These are phyloP conservation scores for Eupithecia subfuscata DNA, from an alignment of 2,888 invertebrate genomes.

Conservation along the genomic window DNA sequence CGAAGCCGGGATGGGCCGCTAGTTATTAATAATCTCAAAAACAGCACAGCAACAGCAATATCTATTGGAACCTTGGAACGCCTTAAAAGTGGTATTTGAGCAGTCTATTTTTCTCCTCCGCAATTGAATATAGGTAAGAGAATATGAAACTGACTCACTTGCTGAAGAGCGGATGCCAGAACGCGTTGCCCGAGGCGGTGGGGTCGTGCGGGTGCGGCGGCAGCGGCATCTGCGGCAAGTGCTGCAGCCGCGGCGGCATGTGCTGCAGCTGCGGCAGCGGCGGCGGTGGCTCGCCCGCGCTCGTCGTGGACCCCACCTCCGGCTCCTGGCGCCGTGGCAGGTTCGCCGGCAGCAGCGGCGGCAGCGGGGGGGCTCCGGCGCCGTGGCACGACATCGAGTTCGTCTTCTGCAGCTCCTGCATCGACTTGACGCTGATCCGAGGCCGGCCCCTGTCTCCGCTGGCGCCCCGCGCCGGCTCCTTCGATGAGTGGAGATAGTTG, in stretches of 20 bases:
- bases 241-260: slow-evolving; percentile 53
- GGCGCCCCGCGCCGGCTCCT: slow-evolving; percentile 66
- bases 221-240: slow-evolving; percentile 50
- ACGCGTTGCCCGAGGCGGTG: slow-evolving; percentile 83
- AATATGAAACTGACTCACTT: slow-evolving; percentile 85
- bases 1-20: too few species aligned
- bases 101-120: neutral
- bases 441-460: slow-evolving; percentile 78
- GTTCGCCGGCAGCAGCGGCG: slow-evolving; percentile 68
- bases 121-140: neutral
- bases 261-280: slow-evolving; percentile 55
- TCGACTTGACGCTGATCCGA: slow-evolving; percentile 85
- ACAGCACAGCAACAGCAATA: neutral
- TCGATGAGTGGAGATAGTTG: slow-evolving; percentile 73
- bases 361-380: slow-evolving; percentile 53
- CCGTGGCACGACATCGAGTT: slow-evolving; percentile 48
- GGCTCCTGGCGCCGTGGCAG: slow-evolving; percentile 82
- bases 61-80: neutral
- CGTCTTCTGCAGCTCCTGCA: slow-evolving; percentile 85
- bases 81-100: neutral
- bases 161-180: slow-evolving; percentile 94
- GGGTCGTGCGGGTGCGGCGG: slow-evolving; percentile 73
- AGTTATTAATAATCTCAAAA: neutral
- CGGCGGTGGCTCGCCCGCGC: slow-evolving; percentile 79
- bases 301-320: slow-evolving; percentile 87